Base-by-base conservation (phyloP, 2,797 vertebrate genomes). In the Buceros bicornis region DNA sequence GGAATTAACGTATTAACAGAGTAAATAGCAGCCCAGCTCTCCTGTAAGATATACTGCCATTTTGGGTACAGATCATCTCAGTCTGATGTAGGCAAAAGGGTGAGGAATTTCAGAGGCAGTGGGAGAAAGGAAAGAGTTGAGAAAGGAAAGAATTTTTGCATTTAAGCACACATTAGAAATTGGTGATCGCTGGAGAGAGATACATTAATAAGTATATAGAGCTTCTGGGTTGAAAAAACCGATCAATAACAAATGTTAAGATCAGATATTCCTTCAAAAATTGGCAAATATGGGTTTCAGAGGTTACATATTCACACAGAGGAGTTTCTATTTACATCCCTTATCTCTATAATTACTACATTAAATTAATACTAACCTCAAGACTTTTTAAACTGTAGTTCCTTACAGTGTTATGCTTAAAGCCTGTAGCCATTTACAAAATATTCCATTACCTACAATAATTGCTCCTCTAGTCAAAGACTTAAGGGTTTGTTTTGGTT, bases 1-100 rank as follows among this genome's bases (percentile, higher is more conserved):
- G 45, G 57, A 91, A 96, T 79, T 60, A 90, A 92, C 82, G 57
- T 81, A 72, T 69, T 72, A 89, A 70, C 35, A 81, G 82, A 72
- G 54, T 29, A 62, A 93, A 88, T 4, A 7, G 67, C 29, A 70
- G 40, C 18, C 10, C 56, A 70, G 48, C 29, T 73, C 58, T 66
- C 56, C 58, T 3, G 0, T 1, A 61, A 71, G 31, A 16, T 47
- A 47, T 2, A 5, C 28, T 73, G 35, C 62, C 72, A 43, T 31
- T 85, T 65, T 48, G 29, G 83, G 47, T 35, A 26, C 93, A 78
- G 45, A 81, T 9, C 60, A 31, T 12, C 54, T 64, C 5, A 67
- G 60, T 6, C 35, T 73, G 54, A 54, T 22, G 65, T 64, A 89
- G 26, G 53, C 50, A 26, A 13, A 53, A 42, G 21, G 47, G 14